These are phyloP conservation scores for Calidris pygmaea DNA, from an alignment of 2,113 vertebrate species.

Conservation along the genomic window DNA sequence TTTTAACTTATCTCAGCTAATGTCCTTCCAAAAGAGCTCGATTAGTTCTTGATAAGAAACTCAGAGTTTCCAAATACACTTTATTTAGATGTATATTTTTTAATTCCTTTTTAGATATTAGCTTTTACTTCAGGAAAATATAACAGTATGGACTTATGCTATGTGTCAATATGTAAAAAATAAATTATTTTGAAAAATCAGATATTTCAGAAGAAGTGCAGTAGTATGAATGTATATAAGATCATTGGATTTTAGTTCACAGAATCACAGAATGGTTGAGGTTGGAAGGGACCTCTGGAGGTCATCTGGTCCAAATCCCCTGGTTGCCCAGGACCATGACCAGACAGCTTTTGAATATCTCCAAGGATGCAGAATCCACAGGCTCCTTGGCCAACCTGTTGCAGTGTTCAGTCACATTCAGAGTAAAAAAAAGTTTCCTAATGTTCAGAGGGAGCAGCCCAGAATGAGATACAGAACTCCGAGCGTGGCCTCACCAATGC, in stretches of 20 bases:
- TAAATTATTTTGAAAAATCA: background rate
- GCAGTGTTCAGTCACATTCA: background rate
- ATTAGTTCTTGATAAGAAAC: background rate
- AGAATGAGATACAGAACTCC: background rate
- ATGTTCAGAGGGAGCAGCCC: background rate
- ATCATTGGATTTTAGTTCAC: background rate
- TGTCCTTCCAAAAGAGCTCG: fast-evolving
- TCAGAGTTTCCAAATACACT: background rate
- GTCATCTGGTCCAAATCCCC: background rate
- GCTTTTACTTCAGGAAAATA: background rate
- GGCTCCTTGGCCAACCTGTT: background rate
- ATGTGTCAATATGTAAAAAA: background rate
- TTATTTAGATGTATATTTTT: background rate
- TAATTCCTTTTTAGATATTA: background rate
- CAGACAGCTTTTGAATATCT: background rate
- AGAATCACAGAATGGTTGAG: background rate
- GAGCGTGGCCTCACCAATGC: background rate
- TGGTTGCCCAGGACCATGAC: background rate
- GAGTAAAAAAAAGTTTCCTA: background rate
- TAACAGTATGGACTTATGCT: background rate
- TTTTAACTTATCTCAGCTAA: background rate
- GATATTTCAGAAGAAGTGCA: background rate
- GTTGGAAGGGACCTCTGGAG: background rate
- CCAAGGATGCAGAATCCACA: background rate
- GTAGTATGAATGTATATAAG: background rate